A percentile compares a stretch with the other conserved stretches of the same genome.
phyloP scores from a whole-genome alignment of 2,113 vertebrate species.

The Prietella phreatophila region DNA sequence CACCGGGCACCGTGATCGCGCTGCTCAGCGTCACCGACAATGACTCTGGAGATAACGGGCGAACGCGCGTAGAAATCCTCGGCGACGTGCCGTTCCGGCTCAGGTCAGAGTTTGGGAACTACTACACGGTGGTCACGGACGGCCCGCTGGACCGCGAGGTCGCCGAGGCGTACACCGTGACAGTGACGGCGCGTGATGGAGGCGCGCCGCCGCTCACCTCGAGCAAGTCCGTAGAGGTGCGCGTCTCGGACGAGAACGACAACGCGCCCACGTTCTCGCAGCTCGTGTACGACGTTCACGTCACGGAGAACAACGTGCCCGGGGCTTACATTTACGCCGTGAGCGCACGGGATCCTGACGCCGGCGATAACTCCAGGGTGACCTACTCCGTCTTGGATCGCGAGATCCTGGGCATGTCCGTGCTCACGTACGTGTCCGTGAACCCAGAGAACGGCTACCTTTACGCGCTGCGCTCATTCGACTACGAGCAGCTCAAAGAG shows the following conservation, averaged over 20 bases:
- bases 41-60: conserved; percentile 92
- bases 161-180: conserved; percentile 87
- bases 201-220: conserved; percentile 84
- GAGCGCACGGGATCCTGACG: conserved; percentile 87
- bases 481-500: conserved; percentile 95
- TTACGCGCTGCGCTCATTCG: conserved; percentile 93
- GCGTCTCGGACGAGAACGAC: conserved; percentile 94
- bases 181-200: conserved; percentile 86
- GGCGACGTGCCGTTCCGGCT: conserved; percentile 92
- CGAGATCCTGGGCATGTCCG: conserved; percentile 95
- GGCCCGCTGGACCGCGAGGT: conserved; percentile 89
- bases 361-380: conserved; percentile 87
- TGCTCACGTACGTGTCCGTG: conserved; percentile 97
- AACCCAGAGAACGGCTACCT: conserved; percentile 95
- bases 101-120: conserved; percentile 91
- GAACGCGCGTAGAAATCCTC: conserved; percentile 89
- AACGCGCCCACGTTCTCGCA: conserved; percentile 93
- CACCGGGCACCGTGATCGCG: conserved; percentile 91
- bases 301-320: conserved; percentile 96
- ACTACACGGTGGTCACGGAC: conserved; percentile 93
- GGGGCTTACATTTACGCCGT: conserved; percentile 96
- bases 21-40: conserved; percentile 91
- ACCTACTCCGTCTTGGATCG: conserved; percentile 92
- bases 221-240: conserved; percentile 90
- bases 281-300: conserved; percentile 88